phyloP scores from a whole-genome alignment of 2,113 vertebrate species.

The Lycaon pictus region DNA sequence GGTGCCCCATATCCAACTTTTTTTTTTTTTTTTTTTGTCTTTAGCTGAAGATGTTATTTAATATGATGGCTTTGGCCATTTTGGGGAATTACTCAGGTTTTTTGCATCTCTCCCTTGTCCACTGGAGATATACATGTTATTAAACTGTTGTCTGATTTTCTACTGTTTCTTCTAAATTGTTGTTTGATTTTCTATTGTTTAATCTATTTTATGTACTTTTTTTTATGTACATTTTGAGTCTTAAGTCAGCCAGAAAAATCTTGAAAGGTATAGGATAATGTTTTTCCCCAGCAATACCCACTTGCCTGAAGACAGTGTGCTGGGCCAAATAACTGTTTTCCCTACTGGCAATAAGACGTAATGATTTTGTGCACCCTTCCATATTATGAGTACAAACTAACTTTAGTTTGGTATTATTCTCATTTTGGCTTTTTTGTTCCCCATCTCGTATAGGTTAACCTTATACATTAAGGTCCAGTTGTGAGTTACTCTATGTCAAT shows the following conservation, averaged over 20 bases:
- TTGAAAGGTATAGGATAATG: background rate
- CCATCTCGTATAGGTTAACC: background rate
- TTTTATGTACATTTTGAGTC: background rate
- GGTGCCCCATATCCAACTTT: background rate
- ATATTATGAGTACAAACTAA: background rate
- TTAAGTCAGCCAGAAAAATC: background rate
- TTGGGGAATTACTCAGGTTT: background rate
- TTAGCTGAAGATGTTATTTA: background rate
- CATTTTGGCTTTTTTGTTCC: conserved; percentile 6
- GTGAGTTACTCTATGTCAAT: background rate
- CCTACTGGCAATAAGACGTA: background rate
- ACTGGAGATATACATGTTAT: background rate
- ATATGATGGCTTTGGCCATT: background rate
- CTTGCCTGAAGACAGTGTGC: background rate
- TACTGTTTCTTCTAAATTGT: background rate
- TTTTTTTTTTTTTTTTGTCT: background rate
- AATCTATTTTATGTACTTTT: background rate
- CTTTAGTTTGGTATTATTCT: background rate
- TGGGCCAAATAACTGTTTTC: background rate
- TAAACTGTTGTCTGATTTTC: background rate
- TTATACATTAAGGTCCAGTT: background rate
- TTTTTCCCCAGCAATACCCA: background rate
- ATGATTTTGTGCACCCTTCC: background rate
- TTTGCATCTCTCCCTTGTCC: background rate
- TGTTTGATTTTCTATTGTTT: background rate